Conservation (phyloP, 2,888 invertebrate genomes). For the Synanthedon vespiformis region DNA sequence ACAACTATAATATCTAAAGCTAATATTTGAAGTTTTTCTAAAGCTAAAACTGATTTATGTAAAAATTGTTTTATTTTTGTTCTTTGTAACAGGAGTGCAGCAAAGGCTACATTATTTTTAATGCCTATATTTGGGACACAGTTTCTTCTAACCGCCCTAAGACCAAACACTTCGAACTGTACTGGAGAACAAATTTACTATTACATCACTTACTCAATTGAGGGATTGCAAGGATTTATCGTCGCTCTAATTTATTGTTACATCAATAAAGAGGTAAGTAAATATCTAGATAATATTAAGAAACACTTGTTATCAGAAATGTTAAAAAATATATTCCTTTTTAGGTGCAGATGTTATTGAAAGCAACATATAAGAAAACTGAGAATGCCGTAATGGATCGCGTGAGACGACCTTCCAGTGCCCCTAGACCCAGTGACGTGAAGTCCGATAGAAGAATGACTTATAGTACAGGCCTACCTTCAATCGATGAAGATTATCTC, state of each 20-base stretch:
- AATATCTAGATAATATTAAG: not conserved
- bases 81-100: conserved; percentile 61
- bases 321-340: not conserved
- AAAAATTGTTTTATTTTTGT: not conserved
- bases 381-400: conserved; percentile 48
- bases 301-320: too few species aligned
- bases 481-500: conserved; percentile 19
- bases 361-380: conserved; percentile 54
- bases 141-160: conserved; percentile 72
- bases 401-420: conserved; percentile 34
- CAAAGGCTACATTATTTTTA: conserved; percentile 75
- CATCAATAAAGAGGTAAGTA: conserved; percentile 71
- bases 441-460: conserved; percentile 43
- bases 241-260: conserved; percentile 77
- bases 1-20: not conserved
- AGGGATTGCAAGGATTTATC: conserved; percentile 72
- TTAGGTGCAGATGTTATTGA: conserved; percentile 53
- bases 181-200: conserved; percentile 69
- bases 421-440: conserved; percentile 30
- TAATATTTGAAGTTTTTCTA: not conserved
- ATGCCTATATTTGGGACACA: conserved; percentile 79
- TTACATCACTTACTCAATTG: conserved; percentile 69
- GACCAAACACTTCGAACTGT: conserved; percentile 63
- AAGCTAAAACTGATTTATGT: not conserved
- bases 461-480: conserved; percentile 40